Percentiles rank a stretch among this genome's conserved stretches.
These are phyloP conservation scores for Epizoanthus ramosus DNA, from an alignment of 92 coral and sea anemone genomes.

Conservation along the genomic window DNA sequence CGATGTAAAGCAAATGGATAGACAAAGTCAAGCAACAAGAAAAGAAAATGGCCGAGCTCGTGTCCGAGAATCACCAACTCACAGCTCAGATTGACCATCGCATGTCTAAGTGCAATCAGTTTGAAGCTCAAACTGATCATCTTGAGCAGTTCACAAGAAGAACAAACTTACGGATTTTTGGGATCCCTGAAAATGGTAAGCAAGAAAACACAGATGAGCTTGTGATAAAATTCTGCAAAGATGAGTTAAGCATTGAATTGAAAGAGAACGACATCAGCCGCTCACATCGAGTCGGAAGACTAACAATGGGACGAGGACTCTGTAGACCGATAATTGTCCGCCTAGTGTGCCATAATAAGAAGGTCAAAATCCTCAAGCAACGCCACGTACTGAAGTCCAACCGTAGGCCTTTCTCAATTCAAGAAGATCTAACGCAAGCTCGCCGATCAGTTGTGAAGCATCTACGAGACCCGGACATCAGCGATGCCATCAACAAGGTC, in stretches of 20 bases:
- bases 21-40: background rate
- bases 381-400: background rate
- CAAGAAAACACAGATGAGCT: conserved; percentile 6
- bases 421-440: conserved; percentile 24
- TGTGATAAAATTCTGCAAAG: background rate
- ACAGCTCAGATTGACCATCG: background rate
- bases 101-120: background rate
- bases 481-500: background rate
- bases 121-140: background rate
- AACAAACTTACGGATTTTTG: conserved; percentile 22
- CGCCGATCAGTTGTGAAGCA: background rate
- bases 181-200: conserved; percentile 16
- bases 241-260: conserved; percentile 4
- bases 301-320: no score
- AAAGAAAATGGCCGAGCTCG: background rate
- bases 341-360: no score
- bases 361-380: background rate
- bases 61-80: background rate
- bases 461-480: background rate
- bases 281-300: no score
- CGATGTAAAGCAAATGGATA: background rate
- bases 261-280: no score
- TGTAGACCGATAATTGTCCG: no score
- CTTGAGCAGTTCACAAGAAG: background rate
- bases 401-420: background rate